Conservation (phyloP, 2,113 vertebrate genomes). For the Ancistrus triradiatus region DNA sequence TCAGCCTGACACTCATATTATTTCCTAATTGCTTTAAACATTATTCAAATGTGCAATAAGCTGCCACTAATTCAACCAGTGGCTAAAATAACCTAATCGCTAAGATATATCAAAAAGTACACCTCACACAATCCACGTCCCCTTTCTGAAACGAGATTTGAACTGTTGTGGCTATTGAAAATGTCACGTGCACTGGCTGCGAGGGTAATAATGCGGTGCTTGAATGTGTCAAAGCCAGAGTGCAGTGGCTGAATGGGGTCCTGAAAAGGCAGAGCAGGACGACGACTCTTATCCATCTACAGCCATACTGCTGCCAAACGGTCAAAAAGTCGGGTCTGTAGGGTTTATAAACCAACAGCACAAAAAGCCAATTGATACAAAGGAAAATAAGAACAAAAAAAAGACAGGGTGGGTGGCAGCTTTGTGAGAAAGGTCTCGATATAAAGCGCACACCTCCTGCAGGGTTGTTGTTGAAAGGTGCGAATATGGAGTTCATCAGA, state of each 20-base stretch:
- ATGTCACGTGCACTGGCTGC: too few relatives aligned
- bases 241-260: not conserved
- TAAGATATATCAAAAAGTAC: not conserved
- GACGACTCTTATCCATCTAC: not conserved
- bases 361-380: not conserved
- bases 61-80: not conserved
- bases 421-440: not conserved
- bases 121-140: not conserved
- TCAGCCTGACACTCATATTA: slow-evolving; percentile 4
- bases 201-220: too few relatives aligned
- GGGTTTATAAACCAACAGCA: slow-evolving; percentile 12
- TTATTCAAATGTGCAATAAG: too few relatives aligned
- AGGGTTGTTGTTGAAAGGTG: slow-evolving; percentile 19
- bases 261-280: slow-evolving; percentile 11
- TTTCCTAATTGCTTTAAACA: slow-evolving; percentile 9
- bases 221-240: slow-evolving; percentile 18
- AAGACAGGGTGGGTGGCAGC: not conserved
- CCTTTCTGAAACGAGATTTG: not conserved
- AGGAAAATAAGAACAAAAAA: not conserved
- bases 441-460: slow-evolving; percentile 1
- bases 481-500: not conserved
- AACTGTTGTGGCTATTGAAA: not conserved
- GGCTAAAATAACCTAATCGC: too few relatives aligned
- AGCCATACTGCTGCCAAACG: not conserved
- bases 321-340: too few relatives aligned